Evolutionary conservation across 2,113 vertebrate genomes (phyloP), one percentile per base, ranked within the genome.

Genomic region (Bungarus multicinctus): DNA sequence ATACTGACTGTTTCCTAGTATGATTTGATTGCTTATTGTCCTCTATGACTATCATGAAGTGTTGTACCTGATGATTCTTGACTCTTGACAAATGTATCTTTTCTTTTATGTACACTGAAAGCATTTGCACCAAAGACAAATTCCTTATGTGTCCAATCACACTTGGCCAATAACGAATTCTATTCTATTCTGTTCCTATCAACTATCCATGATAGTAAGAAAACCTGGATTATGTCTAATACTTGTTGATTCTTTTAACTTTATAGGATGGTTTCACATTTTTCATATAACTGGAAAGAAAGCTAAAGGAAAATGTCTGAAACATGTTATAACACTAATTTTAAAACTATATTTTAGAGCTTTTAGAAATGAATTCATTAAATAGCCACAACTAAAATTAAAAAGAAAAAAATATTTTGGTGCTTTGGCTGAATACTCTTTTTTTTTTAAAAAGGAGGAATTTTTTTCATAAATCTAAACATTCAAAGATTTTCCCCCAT

Each of bases 221-320:
- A 88, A 53, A 92, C 92, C 52, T 92, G 54, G 58, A 93, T 57
- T 27, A 0, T 0, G 0, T 16, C 94, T 94, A 91, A 81, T 90
- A 12, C 54, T 57, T 43, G 86, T 92, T 94, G 43, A 22, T 11
- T 91, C 34, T 16, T 0, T 57, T 50, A 54, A 27, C 14, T 81
- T 93, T 45, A 18, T 10, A 91, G 50, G 9, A 88, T 90, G 47
- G 85, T 74, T 92, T 10, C 10, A 94, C 23, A 91, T 93, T 93
- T 95, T 52, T 89, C 8, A 47, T n/a, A 92, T 90, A 27, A 93
- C 91, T 89, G 20, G 47, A 93, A 9, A 94, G 64, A 87, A 47
- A 85, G 92, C 87, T 64, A 14, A 20, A 30, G 10, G 30, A 91
- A 93, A 87, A 47, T 22, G 50, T 95, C 85, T 1, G 86, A 95